Base-by-base conservation (phyloP, 92 coral and sea anemone species). In the Montipora capitata region DNA sequence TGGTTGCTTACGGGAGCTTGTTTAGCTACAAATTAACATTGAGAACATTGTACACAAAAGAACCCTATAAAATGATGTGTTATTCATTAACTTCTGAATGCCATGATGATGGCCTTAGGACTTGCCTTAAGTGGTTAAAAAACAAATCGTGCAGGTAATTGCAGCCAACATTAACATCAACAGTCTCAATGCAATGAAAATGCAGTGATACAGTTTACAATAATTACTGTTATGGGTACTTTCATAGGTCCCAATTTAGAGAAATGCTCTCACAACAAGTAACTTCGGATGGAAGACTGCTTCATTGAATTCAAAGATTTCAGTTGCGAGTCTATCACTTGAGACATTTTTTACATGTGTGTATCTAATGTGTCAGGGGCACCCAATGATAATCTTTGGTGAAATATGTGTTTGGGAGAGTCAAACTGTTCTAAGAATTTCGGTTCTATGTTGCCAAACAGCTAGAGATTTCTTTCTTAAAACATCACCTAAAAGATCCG, bases 1-100 rank as follows among this genome's bases (percentile, higher is more conserved):
- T 72, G 76, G 76, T 10, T 56, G 56, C 76, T 72, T 72, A 72
- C 7, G 56, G 76, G 76, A 69, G 76, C 57, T 72, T 72, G 76
- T 13, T 13, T 2, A 72, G 76, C 57, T 40, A 42, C 8, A 7
- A 72, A 72, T 70, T 9, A 72, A 35, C 10, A 72, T 43, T 9
- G 77, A 20, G 27, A 20, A 20, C 0, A 20, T 20, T 20, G 77
- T 73, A 73, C n/a, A 73, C 78, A 73, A 65, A 13, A 54, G 15
- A 61, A 15, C 20, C 67, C 67, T 61, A 16, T 13, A 15, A 61
- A 61, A 61, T 61, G 67, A 61, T 61, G 10, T 61, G 14, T 61
- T 17, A 61, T 61, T 61, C 4, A 15, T 65, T 65, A 20, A 65
- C n/a, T 71, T 35, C 56, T 71, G 76, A 11, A 73, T 44, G 17